Conservation (phyloP, 2,888 invertebrate species). For the Ernsta delagoae region DNA sequence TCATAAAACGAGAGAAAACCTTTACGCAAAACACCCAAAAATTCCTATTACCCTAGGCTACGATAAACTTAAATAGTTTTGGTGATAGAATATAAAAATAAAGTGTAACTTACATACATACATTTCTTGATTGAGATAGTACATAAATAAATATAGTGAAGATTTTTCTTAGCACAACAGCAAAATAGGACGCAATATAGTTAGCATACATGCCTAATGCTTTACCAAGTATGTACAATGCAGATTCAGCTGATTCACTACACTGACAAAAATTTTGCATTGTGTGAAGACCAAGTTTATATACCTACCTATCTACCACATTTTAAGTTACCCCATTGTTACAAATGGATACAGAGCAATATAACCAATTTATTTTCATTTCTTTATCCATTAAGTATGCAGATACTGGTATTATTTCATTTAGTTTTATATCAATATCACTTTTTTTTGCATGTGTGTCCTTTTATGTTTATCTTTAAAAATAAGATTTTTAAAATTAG, state of each 20-base stretch:
- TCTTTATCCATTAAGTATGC: no score
- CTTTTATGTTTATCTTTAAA: neutral
- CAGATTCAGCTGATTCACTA: constrained; percentile 28
- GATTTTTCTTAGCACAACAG: constrained; percentile 36
- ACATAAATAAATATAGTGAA: no score
- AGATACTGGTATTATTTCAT: neutral
- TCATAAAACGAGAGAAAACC: no score
- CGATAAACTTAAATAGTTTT: no score
- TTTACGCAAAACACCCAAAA: no score
- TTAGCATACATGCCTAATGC: constrained; percentile 31
- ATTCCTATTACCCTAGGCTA: no score
- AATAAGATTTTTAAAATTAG: neutral
- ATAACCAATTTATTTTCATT: constrained; percentile 1
- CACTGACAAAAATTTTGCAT: constrained; percentile 30
- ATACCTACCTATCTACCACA: constrained; percentile 26
- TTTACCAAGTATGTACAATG: constrained; percentile 15
- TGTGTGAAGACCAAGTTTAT: constrained; percentile 7
- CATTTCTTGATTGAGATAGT: neutral
- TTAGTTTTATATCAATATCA: neutral
- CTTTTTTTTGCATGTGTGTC: neutral
- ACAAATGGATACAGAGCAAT: constrained; percentile 26
- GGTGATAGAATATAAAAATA: neutral
- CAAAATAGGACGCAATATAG: constrained; percentile 26
- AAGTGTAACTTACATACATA: neutral
- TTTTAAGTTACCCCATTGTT: constrained; percentile 24